These are phyloP conservation scores for Abrostola triplasia DNA, from an alignment of 2,888 invertebrate species.

Conservation along the genomic window DNA sequence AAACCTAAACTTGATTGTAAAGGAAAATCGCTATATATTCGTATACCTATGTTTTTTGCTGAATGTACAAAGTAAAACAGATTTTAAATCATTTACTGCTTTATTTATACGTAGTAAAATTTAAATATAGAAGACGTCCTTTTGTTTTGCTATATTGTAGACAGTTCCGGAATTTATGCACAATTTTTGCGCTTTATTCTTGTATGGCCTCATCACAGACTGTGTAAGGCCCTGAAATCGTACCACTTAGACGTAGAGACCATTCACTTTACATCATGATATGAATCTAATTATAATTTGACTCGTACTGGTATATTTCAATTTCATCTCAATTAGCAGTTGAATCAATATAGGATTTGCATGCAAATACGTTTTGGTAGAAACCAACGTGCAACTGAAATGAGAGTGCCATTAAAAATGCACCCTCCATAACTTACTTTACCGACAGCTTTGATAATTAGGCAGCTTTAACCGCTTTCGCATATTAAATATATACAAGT, in stretches of 20 bases:
- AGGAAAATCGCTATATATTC: background rate
- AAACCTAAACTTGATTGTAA: background rate
- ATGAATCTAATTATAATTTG: background rate
- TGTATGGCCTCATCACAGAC: too few species aligned
- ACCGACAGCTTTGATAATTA: slow-evolving; percentile 70
- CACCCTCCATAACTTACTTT: slow-evolving; percentile 66
- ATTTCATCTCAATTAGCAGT: slow-evolving; percentile 53
- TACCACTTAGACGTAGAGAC: background rate
- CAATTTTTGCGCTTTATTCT: too few species aligned
- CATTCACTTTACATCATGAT: background rate
- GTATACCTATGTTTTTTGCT: background rate
- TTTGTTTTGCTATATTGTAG: too few species aligned
- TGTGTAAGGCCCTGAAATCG: too few species aligned
- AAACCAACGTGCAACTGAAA: slow-evolving; percentile 58
- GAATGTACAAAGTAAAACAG: too few species aligned
- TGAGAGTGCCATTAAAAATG: slow-evolving; percentile 67
- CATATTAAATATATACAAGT: slow-evolving; percentile 47
- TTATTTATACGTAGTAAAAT: too few species aligned
- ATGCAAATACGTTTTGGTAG: slow-evolving; percentile 62
- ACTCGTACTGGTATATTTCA: slow-evolving; percentile 34
- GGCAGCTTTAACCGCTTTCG: slow-evolving; percentile 61
- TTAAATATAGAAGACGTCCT: too few species aligned
- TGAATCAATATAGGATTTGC: slow-evolving; percentile 62
- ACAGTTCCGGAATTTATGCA: too few species aligned
- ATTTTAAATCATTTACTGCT: too few species aligned